Evolutionary conservation across 2,113 vertebrate species (phyloP).

Genomic region (Potamarius usumacintae): DNA sequence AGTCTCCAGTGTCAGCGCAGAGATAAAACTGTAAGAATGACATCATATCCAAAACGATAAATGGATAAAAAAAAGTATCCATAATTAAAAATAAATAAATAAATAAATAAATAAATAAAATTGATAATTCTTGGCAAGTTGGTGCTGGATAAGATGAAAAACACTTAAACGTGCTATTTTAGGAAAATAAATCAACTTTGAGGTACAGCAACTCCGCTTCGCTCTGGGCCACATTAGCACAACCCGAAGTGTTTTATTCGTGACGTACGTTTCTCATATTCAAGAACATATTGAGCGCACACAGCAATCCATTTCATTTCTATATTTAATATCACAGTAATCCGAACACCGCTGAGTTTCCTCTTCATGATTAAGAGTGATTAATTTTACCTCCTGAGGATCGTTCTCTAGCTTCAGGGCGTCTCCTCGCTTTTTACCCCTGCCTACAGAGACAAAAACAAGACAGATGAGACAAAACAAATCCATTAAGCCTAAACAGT

Average conservation of each 20-base stretch:
- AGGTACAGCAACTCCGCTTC: not conserved
- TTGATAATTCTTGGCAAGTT: not conserved
- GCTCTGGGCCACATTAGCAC: not conserved
- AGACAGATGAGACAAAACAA: slow-evolving; percentile 38
- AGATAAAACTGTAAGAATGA: not conserved
- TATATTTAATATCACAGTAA: not conserved
- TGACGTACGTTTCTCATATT: not conserved
- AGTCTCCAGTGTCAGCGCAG: not conserved
- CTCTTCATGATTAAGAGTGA: not conserved
- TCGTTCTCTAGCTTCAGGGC: slow-evolving; percentile 95
- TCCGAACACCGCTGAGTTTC: not conserved
- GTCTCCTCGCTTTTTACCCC: slow-evolving; percentile 90
- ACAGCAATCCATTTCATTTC: not conserved
- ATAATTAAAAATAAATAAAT: not conserved
- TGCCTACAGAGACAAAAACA: slow-evolving; percentile 75
- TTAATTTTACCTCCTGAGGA: slow-evolving; percentile 86
- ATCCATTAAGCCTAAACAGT: not conserved
- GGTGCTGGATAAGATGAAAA: not conserved
- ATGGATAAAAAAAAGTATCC: not conserved
- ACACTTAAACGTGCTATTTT: not conserved
- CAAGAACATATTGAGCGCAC: too few relatives aligned
- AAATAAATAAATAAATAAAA: too few relatives aligned
- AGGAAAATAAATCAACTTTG: not conserved
- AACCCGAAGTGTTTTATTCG: not conserved
- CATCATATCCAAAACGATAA: not conserved